phyloP scores from a whole-genome alignment of 2,888 invertebrate species.

The Toxonevra muliebris region DNA sequence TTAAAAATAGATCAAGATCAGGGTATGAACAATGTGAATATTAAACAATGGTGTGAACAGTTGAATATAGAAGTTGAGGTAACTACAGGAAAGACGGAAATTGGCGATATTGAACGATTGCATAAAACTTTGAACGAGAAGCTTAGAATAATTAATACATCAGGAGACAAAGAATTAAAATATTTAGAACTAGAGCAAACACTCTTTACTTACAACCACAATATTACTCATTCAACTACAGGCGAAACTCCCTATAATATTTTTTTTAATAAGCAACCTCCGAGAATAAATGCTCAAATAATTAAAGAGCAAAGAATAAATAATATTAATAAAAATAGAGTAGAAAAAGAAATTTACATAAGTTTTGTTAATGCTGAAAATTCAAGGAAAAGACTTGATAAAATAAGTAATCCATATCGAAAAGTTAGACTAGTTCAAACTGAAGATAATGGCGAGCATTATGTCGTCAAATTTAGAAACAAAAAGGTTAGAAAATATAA shows the following conservation, averaged over 20 bases:
- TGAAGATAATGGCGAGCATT: slow-evolving; percentile 1
- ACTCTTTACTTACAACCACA: slow-evolving; percentile 24
- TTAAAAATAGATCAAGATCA: background rate
- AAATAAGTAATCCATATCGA: slow-evolving; percentile 17
- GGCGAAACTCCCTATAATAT: slow-evolving; percentile 24
- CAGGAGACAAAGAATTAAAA: slow-evolving; percentile 21
- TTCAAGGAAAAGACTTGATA: slow-evolving; percentile 21
- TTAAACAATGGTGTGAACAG: slow-evolving; percentile 19
- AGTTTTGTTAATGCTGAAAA: slow-evolving; percentile 26
- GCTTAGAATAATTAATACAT: too few relatives aligned
- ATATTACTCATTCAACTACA: slow-evolving; percentile 25
- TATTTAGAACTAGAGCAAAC: slow-evolving; percentile 16
- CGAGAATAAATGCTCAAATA: slow-evolving; percentile 13
- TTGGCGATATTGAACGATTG: slow-evolving; percentile 32
- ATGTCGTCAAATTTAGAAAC: too few relatives aligned
- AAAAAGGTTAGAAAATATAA: too few relatives aligned
- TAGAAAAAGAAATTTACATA: slow-evolving; percentile 19
- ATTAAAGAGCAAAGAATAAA: slow-evolving; percentile 22
- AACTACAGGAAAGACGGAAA: slow-evolving; percentile 33
- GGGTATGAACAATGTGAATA: background rate
- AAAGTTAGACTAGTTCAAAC: slow-evolving; percentile 17
- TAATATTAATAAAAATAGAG: slow-evolving; percentile 20
- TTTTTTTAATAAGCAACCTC: slow-evolving; percentile 20
- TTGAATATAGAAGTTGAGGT: slow-evolving; percentile 26
- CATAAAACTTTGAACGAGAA: slow-evolving; percentile 35